Evolutionary conservation across 2,113 vertebrate genomes (phyloP).

Genomic region (Glaucomys volans): DNA sequence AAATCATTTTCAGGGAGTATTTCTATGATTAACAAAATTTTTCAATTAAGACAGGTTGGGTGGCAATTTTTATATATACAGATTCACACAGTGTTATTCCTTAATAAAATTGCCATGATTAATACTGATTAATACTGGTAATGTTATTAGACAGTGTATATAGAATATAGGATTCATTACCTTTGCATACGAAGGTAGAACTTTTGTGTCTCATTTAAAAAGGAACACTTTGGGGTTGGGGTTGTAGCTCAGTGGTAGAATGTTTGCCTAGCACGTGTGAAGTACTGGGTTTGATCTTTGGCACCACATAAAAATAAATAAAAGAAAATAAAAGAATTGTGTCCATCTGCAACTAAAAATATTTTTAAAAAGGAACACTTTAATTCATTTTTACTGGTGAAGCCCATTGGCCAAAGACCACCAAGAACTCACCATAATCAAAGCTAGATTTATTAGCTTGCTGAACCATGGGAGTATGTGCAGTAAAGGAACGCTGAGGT

Average conservation of each 20-base stretch:
- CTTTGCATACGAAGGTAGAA: not conserved
- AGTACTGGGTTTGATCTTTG: too few relatives aligned
- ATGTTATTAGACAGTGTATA: not conserved
- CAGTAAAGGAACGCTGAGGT: not conserved
- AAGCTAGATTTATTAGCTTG: not conserved
- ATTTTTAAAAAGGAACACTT: not conserved
- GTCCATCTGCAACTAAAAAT: too few relatives aligned
- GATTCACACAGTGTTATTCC: slow-evolving; percentile 10
- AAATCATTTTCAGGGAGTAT: slow-evolving; percentile 56
- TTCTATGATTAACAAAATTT: slow-evolving; percentile 15
- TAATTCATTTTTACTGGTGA: not conserved
- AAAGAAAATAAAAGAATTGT: too few relatives aligned
- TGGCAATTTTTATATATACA: slow-evolving; percentile 45
- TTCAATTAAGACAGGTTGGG: not conserved
- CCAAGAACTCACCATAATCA: not conserved
- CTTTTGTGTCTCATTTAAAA: slow-evolving; percentile 6
- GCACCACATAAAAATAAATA: too few relatives aligned
- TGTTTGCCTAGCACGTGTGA: too few relatives aligned
- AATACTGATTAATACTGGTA: not conserved
- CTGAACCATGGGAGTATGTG: not conserved
- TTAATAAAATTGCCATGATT: slow-evolving; percentile 25
- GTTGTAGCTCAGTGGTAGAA: too few relatives aligned
- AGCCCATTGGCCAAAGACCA: not conserved
- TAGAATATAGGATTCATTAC: slow-evolving; percentile 3
- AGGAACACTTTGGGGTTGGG: not conserved